Evolutionary conservation across 2,888 invertebrate species (phyloP).

Genomic region (Sarcophaga caerulescens): DNA sequence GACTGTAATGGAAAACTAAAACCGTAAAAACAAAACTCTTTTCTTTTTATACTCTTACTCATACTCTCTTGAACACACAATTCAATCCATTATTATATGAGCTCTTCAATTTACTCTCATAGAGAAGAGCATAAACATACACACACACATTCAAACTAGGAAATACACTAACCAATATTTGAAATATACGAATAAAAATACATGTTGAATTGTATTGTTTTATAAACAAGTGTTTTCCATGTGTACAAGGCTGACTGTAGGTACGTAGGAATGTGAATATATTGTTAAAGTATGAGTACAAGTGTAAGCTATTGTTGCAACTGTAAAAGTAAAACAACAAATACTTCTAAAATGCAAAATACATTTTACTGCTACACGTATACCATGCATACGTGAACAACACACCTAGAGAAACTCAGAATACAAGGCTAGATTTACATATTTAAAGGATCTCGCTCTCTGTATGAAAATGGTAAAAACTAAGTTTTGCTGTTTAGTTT

Average conservation of each 20-base stretch:
- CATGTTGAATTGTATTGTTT: conserved; percentile 1
- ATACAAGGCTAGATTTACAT: no score
- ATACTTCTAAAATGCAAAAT: background rate
- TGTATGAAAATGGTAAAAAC: no score
- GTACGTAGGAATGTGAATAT: no score
- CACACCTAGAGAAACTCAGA: no score
- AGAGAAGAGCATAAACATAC: background rate
- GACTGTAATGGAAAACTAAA: background rate
- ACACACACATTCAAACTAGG: background rate
- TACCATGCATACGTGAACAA: no score
- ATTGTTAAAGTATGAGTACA: no score
- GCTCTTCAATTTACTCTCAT: background rate
- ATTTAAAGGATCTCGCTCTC: no score
- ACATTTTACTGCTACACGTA: no score
- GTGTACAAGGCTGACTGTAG: background rate
- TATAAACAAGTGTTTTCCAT: background rate
- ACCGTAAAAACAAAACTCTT: background rate
- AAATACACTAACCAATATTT: background rate
- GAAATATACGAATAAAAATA: background rate
- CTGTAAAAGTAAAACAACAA: conserved; percentile 25
- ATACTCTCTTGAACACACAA: conserved; percentile 6
- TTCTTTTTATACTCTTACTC: no score
- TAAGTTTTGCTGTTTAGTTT: no score
- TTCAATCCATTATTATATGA: background rate
- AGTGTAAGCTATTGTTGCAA: background rate